Evolutionary conservation across 2,797 vertebrate species (phyloP), one percentile per base, ranked within the genome.

Genomic region (Semotilus atromaculatus): DNA sequence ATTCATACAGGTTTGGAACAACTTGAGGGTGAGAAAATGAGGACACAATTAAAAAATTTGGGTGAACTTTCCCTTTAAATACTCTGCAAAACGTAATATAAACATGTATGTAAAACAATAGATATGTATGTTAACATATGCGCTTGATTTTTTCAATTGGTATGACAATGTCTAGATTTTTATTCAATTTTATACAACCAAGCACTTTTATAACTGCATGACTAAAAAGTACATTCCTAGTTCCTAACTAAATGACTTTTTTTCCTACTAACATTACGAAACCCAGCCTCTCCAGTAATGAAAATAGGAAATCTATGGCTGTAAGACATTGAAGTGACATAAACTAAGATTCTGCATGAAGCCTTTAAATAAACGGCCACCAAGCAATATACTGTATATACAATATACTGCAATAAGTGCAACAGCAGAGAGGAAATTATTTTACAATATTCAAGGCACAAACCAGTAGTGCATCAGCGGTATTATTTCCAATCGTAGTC

Each of bases 251-350:
- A 82, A 82, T 64, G 4, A 82, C 53, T 62, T 62, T 82, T 73
- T 29, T 62, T 13, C 55, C 53, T 23, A 19, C 23, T 40, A 55
- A 67, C 67, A 67, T 67, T 21, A 83, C 1, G 7, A 51, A 83
- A 55, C 45, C 10, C 16, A 67, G 40, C 21, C 62, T 53, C 29
- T 55, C 48, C 79, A 18, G 45, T 58, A 83, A 68, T 43, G 48
- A 53, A 55, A 77, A 67, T 36, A 43, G 53, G n/a, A 77, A 77
- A 74, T 74, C 40, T 74, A 82, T 66, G 58, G 31, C 31, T 82
- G 23, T n/a, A 51, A 48, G 58, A 38, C 16, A 51, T n/a, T 11
- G 5, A 74, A 82, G 43, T 36, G 81, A 51, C 58, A 66, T 31
- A 72, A 58, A 71, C n/a, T 31, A 40, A 45, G 29, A 74, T 74